Evolutionary conservation across 2,797 vertebrate genomes (phyloP), one percentile per base, ranked within the genome.

Genomic region (Tolypeutes matacus): DNA sequence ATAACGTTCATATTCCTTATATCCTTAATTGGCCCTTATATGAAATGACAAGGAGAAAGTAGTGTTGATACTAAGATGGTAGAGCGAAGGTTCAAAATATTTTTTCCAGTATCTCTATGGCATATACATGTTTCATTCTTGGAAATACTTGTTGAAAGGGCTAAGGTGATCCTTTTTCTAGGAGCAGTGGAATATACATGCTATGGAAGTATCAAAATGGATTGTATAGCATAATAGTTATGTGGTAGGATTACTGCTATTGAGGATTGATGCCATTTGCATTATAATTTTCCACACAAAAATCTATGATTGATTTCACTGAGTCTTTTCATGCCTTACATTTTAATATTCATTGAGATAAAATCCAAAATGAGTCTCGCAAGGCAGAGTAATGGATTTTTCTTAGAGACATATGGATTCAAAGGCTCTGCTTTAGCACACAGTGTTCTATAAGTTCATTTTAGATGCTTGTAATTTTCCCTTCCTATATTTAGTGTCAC

Each of bases 391-490:
- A 82, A 72, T 89, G 46, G 12, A 0, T 23, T 51, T 23, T 51
- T 23, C 31, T 13, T 8, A 77, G n/a, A 88, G 53, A 77, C 15
- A 42, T 86, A 89, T 56, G 53, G n/a, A 88, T 77, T 94, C 65
- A 94, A 64, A 83, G 36, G 67, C 1, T 95, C 49, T 70, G 70
- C 94, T 83, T 77, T 93, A 91, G 70, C 56, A 96, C 75, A 86
- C 49, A 49, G 0, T 95, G 10, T 96, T 77, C 76, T 93, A 53
- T 70, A 65, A 95, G 4, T 92, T 53, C 70, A 96, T 96, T 6
- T 11, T 91, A 69, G 65, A 92, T 97, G 51, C 1, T 0, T 91
- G 15, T 93, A 95, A 65, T 77, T 95, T 96, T 96, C 95, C 95
- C 51, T 95, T 94, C 23, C 62, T 90, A 31, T 75, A 86, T 70